These are phyloP conservation scores for Synergus japonicus DNA, from an alignment of 2,888 invertebrate genomes.

Conservation along the genomic window DNA sequence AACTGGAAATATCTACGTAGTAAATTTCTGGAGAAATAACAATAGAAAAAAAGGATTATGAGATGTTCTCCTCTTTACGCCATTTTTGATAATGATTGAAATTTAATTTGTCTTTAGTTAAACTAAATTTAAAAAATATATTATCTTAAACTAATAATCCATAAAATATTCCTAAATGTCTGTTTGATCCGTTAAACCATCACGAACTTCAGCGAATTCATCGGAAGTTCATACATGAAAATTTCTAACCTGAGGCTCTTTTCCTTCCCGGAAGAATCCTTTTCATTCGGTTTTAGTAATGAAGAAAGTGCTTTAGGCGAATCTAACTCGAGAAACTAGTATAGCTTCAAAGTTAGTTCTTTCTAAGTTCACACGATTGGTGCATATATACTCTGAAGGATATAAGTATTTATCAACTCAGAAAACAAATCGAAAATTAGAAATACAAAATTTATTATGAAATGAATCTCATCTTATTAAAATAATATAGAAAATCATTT, in stretches of 20 bases:
- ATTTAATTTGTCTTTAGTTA: no score
- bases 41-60: no score
- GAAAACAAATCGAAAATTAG: no score
- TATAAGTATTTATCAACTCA: neutral
- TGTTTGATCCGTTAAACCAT: neutral
- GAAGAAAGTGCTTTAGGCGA: conserved; percentile 22
- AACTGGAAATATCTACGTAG: no score
- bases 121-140: no score
- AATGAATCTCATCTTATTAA: no score
- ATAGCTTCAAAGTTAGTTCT: conserved; percentile 7
- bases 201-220: conserved; percentile 6
- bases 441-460: no score
- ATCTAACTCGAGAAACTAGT: conserved; percentile 28
- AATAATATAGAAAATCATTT: no score
- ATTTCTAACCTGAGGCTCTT: conserved; percentile 6
- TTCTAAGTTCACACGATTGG: conserved; percentile 20
- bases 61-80: no score
- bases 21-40: no score
- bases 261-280: conserved; percentile 8
- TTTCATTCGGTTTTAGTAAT: conserved; percentile 23
- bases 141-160: no score
- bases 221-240: conserved; percentile 17
- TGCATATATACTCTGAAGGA: neutral
- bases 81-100: no score
- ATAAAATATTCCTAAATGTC: neutral